A percentile compares a stretch with the other conserved stretches of the same genome.
Conservation (phyloP, 2,888 invertebrate species). For the Lymantria monacha region DNA sequence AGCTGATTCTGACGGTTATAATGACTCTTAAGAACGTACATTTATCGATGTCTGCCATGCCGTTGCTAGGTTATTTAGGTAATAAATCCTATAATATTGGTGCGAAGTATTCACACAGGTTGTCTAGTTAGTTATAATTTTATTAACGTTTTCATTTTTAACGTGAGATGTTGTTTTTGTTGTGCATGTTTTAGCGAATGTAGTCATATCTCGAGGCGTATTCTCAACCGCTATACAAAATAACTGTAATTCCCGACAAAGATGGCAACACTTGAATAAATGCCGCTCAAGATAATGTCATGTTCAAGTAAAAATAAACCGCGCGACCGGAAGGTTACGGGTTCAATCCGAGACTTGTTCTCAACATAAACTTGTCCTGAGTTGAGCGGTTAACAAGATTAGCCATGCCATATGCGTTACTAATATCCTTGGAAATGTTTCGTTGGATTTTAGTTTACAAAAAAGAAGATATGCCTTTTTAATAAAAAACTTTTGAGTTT, state of each 20-base stretch:
- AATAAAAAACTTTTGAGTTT: no score
- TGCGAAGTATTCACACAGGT: no score
- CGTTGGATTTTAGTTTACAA: background rate
- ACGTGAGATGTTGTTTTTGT: background rate
- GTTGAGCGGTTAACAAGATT: slow-evolving; percentile 16
- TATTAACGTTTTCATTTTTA: no score
- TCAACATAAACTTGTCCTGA: slow-evolving; percentile 1
- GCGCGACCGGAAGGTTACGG: slow-evolving; percentile 6
- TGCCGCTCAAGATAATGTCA: slow-evolving; percentile 9
- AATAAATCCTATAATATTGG: no score
- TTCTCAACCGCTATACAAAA: slow-evolving; percentile 5
- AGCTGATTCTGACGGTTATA: no score
- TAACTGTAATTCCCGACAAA: slow-evolving; percentile 8
- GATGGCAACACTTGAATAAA: slow-evolving; percentile 7
- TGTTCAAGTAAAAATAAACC: slow-evolving; percentile 5
- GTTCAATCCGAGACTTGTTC: slow-evolving; percentile 8
- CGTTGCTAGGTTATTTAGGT: no score
- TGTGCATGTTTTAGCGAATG: slow-evolving; percentile 4
- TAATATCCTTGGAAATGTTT: slow-evolving; percentile 15
- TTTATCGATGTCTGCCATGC: no score
- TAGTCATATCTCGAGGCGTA: slow-evolving; percentile 6
- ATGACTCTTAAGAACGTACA: no score
- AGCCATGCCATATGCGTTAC: slow-evolving; percentile 11
- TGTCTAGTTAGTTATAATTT: no score
- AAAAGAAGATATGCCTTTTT: background rate